Percentiles rank a stretch among this genome's conserved stretches.
These are phyloP conservation scores for Puffinus mauretanicus DNA, from an alignment of 2,113 vertebrate genomes.

Conservation along the genomic window DNA sequence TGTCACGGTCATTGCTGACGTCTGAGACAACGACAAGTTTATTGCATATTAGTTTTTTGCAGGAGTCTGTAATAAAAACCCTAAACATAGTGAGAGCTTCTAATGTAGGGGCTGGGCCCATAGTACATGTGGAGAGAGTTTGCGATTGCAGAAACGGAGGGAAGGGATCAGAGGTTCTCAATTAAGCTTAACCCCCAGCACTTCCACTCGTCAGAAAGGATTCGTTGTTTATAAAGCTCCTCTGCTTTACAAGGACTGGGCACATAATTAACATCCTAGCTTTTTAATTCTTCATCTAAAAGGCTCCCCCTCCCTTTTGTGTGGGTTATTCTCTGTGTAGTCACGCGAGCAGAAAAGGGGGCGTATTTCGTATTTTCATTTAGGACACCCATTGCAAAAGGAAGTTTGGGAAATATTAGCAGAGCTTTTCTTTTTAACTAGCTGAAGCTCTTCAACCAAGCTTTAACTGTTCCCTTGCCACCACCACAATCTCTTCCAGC, in stretches of 20 bases:
- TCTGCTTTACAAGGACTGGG: not conserved
- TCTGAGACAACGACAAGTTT: not conserved
- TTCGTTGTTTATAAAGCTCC: not conserved
- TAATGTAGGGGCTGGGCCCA: not conserved
- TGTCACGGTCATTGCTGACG: slow-evolving; percentile 55
- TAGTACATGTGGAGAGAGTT: not conserved
- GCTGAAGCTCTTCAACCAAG: not conserved
- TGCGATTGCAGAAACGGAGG: accelerated
- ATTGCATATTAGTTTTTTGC: slow-evolving; percentile 1
- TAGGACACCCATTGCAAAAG: not conserved
- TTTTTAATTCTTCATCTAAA: not conserved
- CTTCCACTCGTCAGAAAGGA: not conserved
- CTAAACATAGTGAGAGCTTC: not conserved
- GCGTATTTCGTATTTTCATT: accelerated
- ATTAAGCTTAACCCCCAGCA: not conserved
- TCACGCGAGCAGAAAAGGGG: accelerated
- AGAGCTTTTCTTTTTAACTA: not conserved
- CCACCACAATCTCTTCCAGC: not conserved
- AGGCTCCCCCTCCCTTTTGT: not conserved
- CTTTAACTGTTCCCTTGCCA: not conserved
- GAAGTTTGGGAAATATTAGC: not conserved
- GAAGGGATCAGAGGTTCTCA: not conserved
- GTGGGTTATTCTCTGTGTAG: not conserved
- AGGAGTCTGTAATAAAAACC: not conserved
- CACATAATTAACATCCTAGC: not conserved